Percentiles rank a stretch among this genome's conserved stretches.
phyloP scores from a whole-genome alignment of 1,140 invertebrate genomes.

The Drosophila tropicalis region DNA sequence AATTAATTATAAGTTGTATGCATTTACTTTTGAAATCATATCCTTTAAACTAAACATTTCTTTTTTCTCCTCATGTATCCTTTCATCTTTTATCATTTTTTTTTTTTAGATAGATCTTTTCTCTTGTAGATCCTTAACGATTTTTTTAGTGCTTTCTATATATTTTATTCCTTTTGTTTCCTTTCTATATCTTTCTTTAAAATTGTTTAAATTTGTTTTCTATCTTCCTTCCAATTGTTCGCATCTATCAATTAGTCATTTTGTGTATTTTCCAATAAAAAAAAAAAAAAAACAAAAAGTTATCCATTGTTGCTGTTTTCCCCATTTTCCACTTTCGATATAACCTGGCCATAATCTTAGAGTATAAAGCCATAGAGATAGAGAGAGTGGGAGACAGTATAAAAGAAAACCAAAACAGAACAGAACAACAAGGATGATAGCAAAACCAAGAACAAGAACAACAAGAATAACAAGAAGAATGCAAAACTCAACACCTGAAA shows the following conservation, averaged over 20 bases:
- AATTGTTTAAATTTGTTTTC: too few species aligned
- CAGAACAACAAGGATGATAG: constrained; percentile 20
- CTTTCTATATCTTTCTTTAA: too few species aligned
- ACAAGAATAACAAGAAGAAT: constrained; percentile 48
- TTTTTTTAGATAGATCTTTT: too few species aligned
- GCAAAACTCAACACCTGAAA: constrained; percentile 79
- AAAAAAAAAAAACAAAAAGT: background rate
- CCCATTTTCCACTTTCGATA: background rate
- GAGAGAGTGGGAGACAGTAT: background rate
- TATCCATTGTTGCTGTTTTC: background rate
- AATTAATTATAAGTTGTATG: too few species aligned
- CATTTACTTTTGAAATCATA: too few species aligned
- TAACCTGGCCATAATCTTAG: background rate
- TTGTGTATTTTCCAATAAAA: background rate
- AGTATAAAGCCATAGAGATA: background rate
- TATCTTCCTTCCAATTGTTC: too few species aligned
- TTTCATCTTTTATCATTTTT: too few species aligned
- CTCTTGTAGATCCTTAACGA: too few species aligned
- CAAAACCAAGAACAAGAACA: constrained; percentile 30
- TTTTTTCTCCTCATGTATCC: too few species aligned
- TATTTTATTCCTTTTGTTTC: too few species aligned
- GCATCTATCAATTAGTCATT: background rate
- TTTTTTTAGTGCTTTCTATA: too few species aligned
- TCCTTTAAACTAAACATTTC: too few species aligned
- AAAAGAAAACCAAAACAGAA: constrained; percentile 11